Evolutionary conservation across 2,888 invertebrate genomes (phyloP).

Genomic region (Rhyacophila evoluta): DNA sequence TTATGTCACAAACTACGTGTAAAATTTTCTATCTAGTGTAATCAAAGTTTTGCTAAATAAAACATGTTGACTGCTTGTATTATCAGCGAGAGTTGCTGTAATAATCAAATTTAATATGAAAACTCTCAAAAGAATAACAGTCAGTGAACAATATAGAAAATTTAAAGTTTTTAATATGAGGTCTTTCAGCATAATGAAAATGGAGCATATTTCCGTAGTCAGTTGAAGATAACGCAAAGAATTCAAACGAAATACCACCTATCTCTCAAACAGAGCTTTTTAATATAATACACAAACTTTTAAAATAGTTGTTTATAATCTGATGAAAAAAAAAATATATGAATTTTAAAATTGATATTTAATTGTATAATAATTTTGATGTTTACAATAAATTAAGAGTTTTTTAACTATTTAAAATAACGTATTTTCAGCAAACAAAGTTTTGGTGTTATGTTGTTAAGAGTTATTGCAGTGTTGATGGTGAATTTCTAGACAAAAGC

Average conservation of each 20-base stretch:
- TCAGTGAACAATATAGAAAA: neutral
- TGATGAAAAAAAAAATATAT: too few relatives aligned
- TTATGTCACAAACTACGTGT: too few relatives aligned
- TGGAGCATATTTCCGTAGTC: slow-evolving; percentile 23
- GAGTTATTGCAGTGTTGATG: neutral
- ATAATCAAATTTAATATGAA: neutral
- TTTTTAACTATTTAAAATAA: too few relatives aligned
- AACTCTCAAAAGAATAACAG: neutral
- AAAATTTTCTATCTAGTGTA: too few relatives aligned
- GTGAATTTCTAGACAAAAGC: slow-evolving; percentile 17
- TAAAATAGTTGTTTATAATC: too few relatives aligned
- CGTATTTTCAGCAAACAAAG: neutral
- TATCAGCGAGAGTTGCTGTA: neutral
- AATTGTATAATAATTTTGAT: too few relatives aligned
- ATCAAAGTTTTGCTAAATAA: too few relatives aligned
- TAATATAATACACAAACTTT: too few relatives aligned
- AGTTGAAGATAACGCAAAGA: slow-evolving; percentile 28
- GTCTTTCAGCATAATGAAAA: slow-evolving; percentile 25
- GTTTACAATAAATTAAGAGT: too few relatives aligned
- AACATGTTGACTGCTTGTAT: neutral
- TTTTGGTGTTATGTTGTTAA: neutral
- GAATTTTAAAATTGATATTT: too few relatives aligned
- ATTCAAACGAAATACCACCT: neutral
- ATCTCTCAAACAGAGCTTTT: neutral
- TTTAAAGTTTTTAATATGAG: neutral